phyloP scores from a whole-genome alignment of 2,797 vertebrate species.

The Halcyon badia region DNA sequence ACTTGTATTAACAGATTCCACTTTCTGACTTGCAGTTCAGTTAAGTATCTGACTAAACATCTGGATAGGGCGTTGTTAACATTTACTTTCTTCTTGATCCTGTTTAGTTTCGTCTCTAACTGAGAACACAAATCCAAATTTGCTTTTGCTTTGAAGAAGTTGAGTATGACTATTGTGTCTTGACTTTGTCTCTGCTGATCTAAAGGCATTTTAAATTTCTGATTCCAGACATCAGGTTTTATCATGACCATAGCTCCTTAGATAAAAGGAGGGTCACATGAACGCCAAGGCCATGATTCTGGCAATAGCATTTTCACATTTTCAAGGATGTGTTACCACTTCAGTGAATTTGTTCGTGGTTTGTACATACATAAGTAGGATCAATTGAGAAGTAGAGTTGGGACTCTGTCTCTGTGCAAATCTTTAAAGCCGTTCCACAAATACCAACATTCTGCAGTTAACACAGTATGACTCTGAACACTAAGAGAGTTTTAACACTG shows the following conservation, averaged over 20 bases:
- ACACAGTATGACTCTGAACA: neutral
- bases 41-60: neutral
- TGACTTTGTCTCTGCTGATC: neutral
- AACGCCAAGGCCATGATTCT: neutral
- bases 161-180: neutral
- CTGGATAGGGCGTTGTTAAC: neutral
- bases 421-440: neutral
- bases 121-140: neutral
- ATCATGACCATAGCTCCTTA: neutral
- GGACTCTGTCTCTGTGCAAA: neutral
- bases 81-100: neutral
- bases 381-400: neutral
- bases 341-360: neutral
- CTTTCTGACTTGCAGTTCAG: neutral
- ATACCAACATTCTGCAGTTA: neutral
- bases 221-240: neutral
- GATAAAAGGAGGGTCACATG: neutral
- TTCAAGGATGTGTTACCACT: neutral
- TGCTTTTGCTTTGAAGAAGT: neutral
- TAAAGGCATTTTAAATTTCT: neutral
- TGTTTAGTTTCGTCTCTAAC: neutral
- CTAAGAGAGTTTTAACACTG: neutral
- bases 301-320: neutral
- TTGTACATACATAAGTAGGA: neutral
- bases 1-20: neutral